Base-by-base conservation (phyloP, 1,140 invertebrate genomes). In the Eumaeus atala region DNA sequence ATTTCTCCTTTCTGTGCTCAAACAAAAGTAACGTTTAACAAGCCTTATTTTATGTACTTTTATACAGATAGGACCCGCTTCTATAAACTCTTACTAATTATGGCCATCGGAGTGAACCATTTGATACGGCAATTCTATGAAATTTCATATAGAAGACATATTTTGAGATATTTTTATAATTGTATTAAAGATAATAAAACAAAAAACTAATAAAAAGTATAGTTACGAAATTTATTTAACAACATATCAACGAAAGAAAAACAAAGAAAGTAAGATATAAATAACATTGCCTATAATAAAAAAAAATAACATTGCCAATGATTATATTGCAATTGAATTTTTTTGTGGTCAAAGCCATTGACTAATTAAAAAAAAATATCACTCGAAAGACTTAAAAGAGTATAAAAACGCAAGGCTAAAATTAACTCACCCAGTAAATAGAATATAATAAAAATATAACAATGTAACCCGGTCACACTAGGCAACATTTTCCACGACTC, bases 381-480 rank as follows among this genome's bases (percentile, higher is more conserved):
- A 47, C 28, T 38, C 48, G 21, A 38, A 56, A 40, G 60, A 66
- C 63, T 63, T 72, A 66, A 28, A 72, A 77, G 70, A 77, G 69
- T 67, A 48, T 17, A 53, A 47, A 48, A 71, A 70, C 66, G 66
- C 74, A 74, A 59, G 49, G 58, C 77, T 64, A 71, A 76, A 82
- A 64, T 59, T 70, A 72, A 79, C 66, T 73, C 66, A 72, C 77
- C 71, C 71, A 66, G 77, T 74, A 79, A 75, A 76, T 77, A 81
- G 70, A 78, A 80, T 77, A 76, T 72, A 72, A 77, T 79, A 42
- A 82, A 84, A 84, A 77, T 72, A 79, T 76, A 82, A 82, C 77
- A 82, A 81, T 71, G 72, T 77, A 75, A 77, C 61, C 52, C 56
- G 68, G 70, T 63, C 70, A 67, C 74, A 61, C 74, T 65, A 61